Percentiles rank a stretch among this genome's conserved stretches.
phyloP scores from a whole-genome alignment of 53 echinoderm and acorn worm genomes.

The Crossaster papposus region DNA sequence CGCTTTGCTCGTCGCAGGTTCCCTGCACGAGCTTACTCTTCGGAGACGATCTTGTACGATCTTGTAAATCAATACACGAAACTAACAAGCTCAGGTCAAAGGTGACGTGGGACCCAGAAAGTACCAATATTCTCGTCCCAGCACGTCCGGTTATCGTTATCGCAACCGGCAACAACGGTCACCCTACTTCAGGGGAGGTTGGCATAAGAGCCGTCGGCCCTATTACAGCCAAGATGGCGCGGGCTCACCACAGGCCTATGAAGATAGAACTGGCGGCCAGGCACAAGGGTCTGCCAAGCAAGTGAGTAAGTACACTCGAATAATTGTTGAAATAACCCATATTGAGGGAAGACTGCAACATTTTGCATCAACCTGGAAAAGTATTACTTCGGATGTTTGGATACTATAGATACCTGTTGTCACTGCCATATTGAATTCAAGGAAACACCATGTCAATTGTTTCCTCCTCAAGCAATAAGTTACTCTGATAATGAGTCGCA shows the following conservation, averaged over 20 bases:
- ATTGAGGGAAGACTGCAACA: conserved; percentile 19
- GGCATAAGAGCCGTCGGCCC: no score
- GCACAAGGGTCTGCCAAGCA: not conserved
- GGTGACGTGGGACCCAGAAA: not conserved
- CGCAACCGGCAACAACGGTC: not conserved
- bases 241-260: not conserved
- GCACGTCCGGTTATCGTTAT: not conserved
- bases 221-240: no score
- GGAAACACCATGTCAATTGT: not conserved
- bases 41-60: not conserved
- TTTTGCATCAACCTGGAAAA: conserved; percentile 12
- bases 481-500: not conserved
- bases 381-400: conserved; percentile 22
- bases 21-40: not conserved
- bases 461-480: not conserved
- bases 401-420: not conserved
- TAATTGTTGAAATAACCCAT: not conserved
- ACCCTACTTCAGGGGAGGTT: not conserved
- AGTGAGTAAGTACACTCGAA: not conserved
- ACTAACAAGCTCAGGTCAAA: not conserved
- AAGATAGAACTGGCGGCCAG: not conserved
- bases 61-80: conserved; percentile 6
- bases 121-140: no score
- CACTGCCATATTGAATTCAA: conserved; percentile 21
- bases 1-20: not conserved